These are phyloP conservation scores for Thunnus thynnus DNA, from an alignment of 2,113 vertebrate genomes.

Conservation along the genomic window DNA sequence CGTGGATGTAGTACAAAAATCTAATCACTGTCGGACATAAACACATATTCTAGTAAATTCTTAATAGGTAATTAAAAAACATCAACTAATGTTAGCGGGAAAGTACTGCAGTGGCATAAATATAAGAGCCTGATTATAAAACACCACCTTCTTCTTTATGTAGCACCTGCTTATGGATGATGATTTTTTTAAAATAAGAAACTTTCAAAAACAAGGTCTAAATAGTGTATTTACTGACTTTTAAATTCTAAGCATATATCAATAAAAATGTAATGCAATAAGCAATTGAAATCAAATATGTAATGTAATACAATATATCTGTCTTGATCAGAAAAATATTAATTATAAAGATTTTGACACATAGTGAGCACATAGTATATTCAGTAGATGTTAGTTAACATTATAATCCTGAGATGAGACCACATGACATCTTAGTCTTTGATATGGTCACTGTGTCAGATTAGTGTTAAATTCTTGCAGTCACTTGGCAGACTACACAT, in stretches of 20 bases:
- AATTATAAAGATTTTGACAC: too few species aligned
- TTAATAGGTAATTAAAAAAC: not conserved
- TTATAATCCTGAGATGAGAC: too few species aligned
- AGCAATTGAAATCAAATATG: too few species aligned
- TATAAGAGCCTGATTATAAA: not conserved
- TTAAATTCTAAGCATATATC: not conserved
- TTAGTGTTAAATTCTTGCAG: not conserved
- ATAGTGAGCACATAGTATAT: too few species aligned
- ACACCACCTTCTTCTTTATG: not conserved
- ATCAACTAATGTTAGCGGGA: not conserved
- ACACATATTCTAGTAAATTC: not conserved
- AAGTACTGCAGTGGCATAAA: too few species aligned
- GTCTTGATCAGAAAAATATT: not conserved
- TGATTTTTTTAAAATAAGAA: not conserved
- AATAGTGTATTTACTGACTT: not conserved
- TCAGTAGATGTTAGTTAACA: too few species aligned
- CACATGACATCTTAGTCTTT: too few species aligned
- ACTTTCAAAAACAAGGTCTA: not conserved
- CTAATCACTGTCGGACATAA: not conserved
- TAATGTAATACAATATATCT: not conserved
- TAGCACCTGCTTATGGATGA: not conserved
- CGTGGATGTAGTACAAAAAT: not conserved
- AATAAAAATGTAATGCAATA: not conserved
- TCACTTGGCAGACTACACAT: not conserved
- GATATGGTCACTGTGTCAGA: too few species aligned